A percentile compares a stretch with the other conserved stretches of the same genome.
Evolutionary conservation across 2,797 vertebrate species (phyloP).

Genomic region (Helarctos malayanus): DNA sequence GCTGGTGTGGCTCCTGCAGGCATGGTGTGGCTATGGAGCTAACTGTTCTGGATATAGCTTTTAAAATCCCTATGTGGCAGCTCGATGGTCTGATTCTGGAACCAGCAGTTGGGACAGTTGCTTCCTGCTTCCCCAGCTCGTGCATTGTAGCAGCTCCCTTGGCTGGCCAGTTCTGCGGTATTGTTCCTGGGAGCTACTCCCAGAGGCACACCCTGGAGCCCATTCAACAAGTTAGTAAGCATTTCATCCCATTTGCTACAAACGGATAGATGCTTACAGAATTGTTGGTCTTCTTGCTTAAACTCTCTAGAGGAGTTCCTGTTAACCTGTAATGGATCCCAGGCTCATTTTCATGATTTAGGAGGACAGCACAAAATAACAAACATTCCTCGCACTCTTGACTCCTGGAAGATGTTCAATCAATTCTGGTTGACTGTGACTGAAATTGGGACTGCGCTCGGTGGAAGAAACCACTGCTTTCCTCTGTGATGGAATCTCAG

Average conservation of each 20-base stretch:
- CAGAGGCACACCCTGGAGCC: not conserved
- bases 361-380: not conserved
- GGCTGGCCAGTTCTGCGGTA: not conserved
- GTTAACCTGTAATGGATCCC: not conserved
- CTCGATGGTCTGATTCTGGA: not conserved
- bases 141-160: not conserved
- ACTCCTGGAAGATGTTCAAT: not conserved
- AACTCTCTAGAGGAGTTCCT: not conserved
- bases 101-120: too few species aligned
- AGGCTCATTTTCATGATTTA: not conserved
- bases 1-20: too few species aligned
- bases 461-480: not conserved
- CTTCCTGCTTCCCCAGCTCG: not conserved
- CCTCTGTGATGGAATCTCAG: not conserved
- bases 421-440: not conserved
- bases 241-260: not conserved
- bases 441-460: not conserved
- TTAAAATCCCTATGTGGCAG: accelerated
- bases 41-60: not conserved
- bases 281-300: not conserved
- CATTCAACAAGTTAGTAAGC: not conserved
- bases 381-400: not conserved
- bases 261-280: not conserved
- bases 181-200: not conserved
- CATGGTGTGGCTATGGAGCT: not conserved